Evolutionary conservation across 2,113 vertebrate genomes (phyloP).

Genomic region (Solenodon paradoxus): DNA sequence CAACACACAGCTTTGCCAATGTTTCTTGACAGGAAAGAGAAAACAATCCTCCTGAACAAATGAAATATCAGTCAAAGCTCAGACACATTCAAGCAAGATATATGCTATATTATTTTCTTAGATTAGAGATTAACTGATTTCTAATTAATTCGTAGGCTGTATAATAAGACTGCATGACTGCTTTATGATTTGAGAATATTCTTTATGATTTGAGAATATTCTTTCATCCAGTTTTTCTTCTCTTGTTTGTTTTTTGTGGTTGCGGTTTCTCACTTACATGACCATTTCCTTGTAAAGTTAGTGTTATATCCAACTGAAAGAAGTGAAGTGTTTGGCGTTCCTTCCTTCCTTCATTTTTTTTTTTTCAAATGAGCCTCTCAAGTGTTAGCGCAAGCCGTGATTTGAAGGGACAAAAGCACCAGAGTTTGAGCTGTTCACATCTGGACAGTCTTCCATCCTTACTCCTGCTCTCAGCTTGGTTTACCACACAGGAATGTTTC

Average conservation of each 20-base stretch:
- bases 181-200: constrained; percentile 51
- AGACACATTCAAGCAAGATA: constrained; percentile 70
- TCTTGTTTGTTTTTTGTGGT: background rate
- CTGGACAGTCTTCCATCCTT: background rate
- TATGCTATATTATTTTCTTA: constrained; percentile 72
- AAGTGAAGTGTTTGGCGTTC: constrained; percentile 52
- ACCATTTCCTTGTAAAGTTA: background rate
- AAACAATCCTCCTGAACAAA: constrained; percentile 69
- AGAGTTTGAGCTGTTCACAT: background rate
- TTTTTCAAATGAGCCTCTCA: constrained; percentile 77
- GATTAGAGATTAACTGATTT: constrained; percentile 77
- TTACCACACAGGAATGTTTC: constrained; percentile 4
- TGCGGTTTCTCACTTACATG: constrained; percentile 28
- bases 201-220: constrained; percentile 42
- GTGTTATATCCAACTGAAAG: constrained; percentile 30
- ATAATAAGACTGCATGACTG: constrained; percentile 63
- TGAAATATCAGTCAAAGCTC: constrained; percentile 71
- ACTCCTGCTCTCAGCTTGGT: background rate
- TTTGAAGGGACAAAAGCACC: background rate
- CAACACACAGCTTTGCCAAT: constrained; percentile 65
- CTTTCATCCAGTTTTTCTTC: constrained; percentile 62
- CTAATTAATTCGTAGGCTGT: constrained; percentile 78
- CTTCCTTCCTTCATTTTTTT: constrained; percentile 63
- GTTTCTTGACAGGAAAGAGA: constrained; percentile 68
- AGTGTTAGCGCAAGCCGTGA: constrained; percentile 41